Percentiles rank a stretch among this genome's conserved stretches.
phyloP scores from a whole-genome alignment of 2,797 vertebrate species.

The Lutjanus campechanus region DNA sequence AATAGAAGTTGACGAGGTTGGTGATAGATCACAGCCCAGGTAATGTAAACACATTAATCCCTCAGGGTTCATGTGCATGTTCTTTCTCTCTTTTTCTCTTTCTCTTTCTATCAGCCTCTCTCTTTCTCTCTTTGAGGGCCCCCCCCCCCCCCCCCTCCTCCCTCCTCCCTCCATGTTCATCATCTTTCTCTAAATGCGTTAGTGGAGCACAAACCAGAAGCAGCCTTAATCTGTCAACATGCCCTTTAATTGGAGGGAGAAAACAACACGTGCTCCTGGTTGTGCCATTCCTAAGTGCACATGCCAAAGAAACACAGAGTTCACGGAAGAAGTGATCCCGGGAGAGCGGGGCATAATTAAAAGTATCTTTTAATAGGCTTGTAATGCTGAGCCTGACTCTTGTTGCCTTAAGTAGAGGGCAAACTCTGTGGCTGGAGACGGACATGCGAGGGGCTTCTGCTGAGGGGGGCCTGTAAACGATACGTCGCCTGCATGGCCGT shows the following conservation, averaged over 20 bases:
- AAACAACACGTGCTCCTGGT: conserved; percentile 82
- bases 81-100: conserved; percentile 64
- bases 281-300: conserved; percentile 84
- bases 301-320: conserved; percentile 80
- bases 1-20: conserved; percentile 85
- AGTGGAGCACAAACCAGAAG: conserved; percentile 84
- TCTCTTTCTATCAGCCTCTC: conserved; percentile 47
- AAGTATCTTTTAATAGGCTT: conserved; percentile 84
- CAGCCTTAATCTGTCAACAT: conserved; percentile 86
- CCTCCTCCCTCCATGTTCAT: conserved; percentile 57
- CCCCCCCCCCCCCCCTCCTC: neutral
- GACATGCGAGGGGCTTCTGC: conserved; percentile 77
- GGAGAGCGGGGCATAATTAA: conserved; percentile 79
- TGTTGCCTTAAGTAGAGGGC: conserved; percentile 84
- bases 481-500: conserved; percentile 69
- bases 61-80: conserved; percentile 78
- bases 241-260: conserved; percentile 85
- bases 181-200: conserved; percentile 83
- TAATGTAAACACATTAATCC: conserved; percentile 87
- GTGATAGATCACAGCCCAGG: conserved; percentile 87
- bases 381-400: conserved; percentile 83
- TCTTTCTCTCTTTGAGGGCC: conserved; percentile 11
- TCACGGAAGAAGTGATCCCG: conserved; percentile 75
- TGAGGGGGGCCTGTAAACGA: conserved; percentile 84
- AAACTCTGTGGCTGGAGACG: conserved; percentile 81